These are phyloP conservation scores for Phyllotis vaccarum DNA, from an alignment of 2,797 vertebrate species.

Conservation along the genomic window DNA sequence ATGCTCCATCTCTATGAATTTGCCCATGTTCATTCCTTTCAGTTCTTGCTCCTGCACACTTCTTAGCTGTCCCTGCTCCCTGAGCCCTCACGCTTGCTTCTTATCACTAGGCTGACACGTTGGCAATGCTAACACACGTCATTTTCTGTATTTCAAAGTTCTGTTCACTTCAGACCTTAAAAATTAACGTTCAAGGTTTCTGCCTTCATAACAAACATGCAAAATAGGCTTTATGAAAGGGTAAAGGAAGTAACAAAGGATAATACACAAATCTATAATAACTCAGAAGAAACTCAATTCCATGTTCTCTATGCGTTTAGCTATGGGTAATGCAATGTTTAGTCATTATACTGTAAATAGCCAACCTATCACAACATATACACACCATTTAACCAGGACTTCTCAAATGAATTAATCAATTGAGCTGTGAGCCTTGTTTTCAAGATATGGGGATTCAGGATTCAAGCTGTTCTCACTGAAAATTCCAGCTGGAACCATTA, in stretches of 20 bases:
- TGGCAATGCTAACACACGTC: background rate
- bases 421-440: slow-evolving; percentile 43
- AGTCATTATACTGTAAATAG: slow-evolving; percentile 68
- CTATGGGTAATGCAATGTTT: slow-evolving; percentile 30
- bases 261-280: slow-evolving; percentile 65
- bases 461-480: background rate
- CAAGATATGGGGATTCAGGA: slow-evolving; percentile 26
- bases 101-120: background rate
- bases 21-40: background rate
- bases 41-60: background rate
- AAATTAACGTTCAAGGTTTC: slow-evolving; percentile 15
- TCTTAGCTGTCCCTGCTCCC: background rate
- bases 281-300: slow-evolving; percentile 60
- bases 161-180: background rate
- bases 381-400: slow-evolving; percentile 33
- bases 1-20: background rate
- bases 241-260: slow-evolving; percentile 28
- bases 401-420: slow-evolving; percentile 69
- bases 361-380: slow-evolving; percentile 25
- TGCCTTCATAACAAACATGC: background rate
- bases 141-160: slow-evolving; percentile 11
- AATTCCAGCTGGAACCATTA: background rate
- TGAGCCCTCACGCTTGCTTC: background rate
- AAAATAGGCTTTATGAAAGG: slow-evolving; percentile 50
- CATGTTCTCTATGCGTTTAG: slow-evolving; percentile 60